Evolutionary conservation across 1,140 invertebrate genomes (phyloP), one percentile per base, ranked within the genome.

Genomic region (Pissodes strobi): DNA sequence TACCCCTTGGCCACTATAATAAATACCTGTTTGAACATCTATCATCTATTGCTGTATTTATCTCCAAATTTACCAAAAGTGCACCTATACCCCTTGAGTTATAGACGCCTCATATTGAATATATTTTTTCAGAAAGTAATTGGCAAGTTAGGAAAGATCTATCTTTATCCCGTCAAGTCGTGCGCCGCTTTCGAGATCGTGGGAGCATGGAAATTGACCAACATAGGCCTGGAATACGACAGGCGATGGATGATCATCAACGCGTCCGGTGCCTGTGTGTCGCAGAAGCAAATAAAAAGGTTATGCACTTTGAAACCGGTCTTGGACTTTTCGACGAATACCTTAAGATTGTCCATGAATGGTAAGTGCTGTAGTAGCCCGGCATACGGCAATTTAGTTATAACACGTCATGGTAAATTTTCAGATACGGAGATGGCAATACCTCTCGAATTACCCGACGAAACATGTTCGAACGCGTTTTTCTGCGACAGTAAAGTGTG

Each of bases 161-260:
- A 87, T 74, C 81, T 98, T 45, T 99, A 93, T 81, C 96, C 96
- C 1, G 85, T 98, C 1, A 99, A 99, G 81, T 98, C 95, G 0
- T 97, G 95, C 81, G 91, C 84, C 1, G 86, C 88, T 27, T 90
- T 90, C 67, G 83, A 88, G 76, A 81, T 92, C 43, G 69, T 80
- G 56, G 52, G 74, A 56, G 79, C 78, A n/a, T 97, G 94, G 93
- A 80, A 81, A 30, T 77, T 96, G 25, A 86, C 85, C 18, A 65
- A 74, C 0, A 87, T 85, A 70, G 95, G 95, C 1, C 81, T 98
- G 13, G 80, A 89, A 72, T 96, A 90, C 78, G 96, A 98, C 78
- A 83, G 95, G 69, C 84, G 91, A 72, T 98, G 94, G 94, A 93
- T 97, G 90, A 89, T 98, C 59, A 82, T 95, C 1, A 90, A 87